These are phyloP conservation scores for Atrichornis clamosus DNA, from an alignment of 2,113 vertebrate genomes.

Conservation along the genomic window DNA sequence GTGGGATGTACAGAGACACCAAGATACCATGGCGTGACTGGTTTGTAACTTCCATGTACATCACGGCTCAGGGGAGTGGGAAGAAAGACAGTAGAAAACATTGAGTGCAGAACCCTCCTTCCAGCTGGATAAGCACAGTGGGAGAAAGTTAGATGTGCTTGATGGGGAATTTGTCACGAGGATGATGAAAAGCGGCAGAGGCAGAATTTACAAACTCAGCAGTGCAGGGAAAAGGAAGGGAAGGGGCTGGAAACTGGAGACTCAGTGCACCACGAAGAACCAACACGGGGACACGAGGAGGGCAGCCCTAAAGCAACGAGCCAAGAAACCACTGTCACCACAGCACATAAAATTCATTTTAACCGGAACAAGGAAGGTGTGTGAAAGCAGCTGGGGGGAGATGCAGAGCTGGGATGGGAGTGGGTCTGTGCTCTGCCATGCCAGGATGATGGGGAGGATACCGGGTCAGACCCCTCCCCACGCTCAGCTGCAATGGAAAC, in stretches of 20 bases:
- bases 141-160: background rate
- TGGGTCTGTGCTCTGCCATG: background rate
- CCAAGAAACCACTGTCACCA: background rate
- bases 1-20: background rate
- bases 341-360: background rate
- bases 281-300: fast-evolving
- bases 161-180: background rate
- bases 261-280: background rate
- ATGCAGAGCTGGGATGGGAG: background rate
- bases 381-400: background rate
- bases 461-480: background rate
- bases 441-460: too few relatives aligned
- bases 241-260: background rate
- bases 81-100: background rate
- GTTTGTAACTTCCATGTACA: background rate
- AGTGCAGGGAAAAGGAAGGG: background rate
- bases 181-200: background rate
- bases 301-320: background rate
- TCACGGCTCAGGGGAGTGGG: background rate
- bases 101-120: background rate
- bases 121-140: background rate
- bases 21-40: background rate
- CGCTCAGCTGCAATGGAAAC: background rate
- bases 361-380: background rate
- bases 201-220: background rate